A percentile compares a stretch with the other conserved stretches of the same genome.
These are phyloP conservation scores for Microtus ochrogaster DNA, from an alignment of 2,113 vertebrate species.

Conservation along the genomic window DNA sequence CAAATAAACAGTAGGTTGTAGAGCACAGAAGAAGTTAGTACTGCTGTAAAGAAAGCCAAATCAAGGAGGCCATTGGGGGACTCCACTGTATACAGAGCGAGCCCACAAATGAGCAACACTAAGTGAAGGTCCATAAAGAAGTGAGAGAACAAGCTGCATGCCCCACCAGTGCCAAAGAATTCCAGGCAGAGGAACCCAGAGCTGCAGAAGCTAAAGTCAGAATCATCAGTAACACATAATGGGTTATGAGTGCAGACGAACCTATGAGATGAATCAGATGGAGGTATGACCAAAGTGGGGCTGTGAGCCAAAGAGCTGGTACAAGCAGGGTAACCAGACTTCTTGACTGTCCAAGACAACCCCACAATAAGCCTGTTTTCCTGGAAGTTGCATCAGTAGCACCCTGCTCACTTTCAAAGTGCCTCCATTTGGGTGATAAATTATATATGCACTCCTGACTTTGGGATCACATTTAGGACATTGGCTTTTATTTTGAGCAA, in stretches of 20 bases:
- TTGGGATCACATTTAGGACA: neutral
- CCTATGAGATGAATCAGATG: neutral
- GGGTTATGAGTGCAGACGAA: neutral
- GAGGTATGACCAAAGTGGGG: too few species aligned
- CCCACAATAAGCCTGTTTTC: neutral
- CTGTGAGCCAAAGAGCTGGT: neutral
- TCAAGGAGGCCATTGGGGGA: neutral
- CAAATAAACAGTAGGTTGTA: neutral
- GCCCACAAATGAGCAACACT: neutral
- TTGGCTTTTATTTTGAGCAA: neutral
- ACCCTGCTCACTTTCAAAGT: neutral
- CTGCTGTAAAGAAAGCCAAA: neutral
- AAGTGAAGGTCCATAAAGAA: neutral
- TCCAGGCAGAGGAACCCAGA: neutral
- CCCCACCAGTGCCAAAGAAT: neutral
- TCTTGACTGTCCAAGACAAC: neutral
- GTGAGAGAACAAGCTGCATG: neutral
- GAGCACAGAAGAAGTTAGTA: neutral
- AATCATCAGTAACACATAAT: neutral
- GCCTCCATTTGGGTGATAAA: neutral
- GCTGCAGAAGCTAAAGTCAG: neutral
- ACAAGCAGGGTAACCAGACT: neutral
- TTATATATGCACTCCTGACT: neutral
- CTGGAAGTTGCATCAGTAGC: neutral
- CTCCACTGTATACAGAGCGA: neutral